Percentiles rank a stretch among this genome's conserved stretches.
These are phyloP conservation scores for Triplophysa yarkandensis DNA, from an alignment of 2,797 vertebrate species.

Conservation along the genomic window DNA sequence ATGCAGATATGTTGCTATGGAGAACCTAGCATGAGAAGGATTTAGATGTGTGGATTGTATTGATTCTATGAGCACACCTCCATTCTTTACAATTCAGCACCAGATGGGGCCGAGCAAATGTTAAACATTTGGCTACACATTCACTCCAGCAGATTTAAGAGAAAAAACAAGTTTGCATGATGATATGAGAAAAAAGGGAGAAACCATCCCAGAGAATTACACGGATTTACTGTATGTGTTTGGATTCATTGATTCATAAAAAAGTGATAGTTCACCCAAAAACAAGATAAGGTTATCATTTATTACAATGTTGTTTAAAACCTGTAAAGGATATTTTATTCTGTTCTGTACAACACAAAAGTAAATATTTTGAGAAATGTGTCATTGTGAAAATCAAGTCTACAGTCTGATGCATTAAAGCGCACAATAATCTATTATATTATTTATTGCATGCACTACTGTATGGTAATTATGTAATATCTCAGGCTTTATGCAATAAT, in stretches of 20 bases:
- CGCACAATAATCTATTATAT: constrained; percentile 17
- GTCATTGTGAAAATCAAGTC: neutral
- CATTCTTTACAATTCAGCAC: neutral
- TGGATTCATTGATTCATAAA: too few species aligned
- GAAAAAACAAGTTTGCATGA: neutral
- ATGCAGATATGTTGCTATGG: neutral
- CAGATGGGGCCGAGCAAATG: neutral
- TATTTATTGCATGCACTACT: constrained; percentile 39
- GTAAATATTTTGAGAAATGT: too few species aligned
- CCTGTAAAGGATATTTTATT: too few species aligned
- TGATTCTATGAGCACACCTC: neutral
- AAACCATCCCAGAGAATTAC: too few species aligned
- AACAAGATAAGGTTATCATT: too few species aligned
- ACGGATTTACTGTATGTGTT: too few species aligned
- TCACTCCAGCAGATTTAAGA: too few species aligned
- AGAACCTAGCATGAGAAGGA: neutral
- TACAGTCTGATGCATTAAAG: constrained; percentile 7
- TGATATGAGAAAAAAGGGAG: neutral
- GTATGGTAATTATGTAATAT: constrained; percentile 32
- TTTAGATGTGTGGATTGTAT: neutral
- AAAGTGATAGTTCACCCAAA: too few species aligned
- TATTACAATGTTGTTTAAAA: too few species aligned
- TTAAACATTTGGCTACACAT: neutral
- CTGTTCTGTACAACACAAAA: neutral
- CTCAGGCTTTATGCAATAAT: constrained; percentile 28